Conservation (phyloP, 2,113 vertebrate species). For the Triplophysa siluroides region DNA sequence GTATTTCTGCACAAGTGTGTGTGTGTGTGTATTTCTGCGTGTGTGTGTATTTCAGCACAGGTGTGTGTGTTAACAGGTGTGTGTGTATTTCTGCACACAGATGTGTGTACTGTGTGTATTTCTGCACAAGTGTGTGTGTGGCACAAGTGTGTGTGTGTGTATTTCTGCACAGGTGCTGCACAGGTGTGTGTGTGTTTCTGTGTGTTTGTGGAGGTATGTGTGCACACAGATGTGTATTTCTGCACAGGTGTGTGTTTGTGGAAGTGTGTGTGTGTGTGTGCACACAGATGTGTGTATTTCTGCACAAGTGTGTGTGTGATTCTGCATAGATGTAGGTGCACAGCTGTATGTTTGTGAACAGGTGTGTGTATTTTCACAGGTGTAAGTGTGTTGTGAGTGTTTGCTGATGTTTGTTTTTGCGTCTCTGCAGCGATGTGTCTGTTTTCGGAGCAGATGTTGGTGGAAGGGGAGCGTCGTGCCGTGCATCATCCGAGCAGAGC, state of each 20-base stretch:
- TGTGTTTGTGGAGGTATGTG: background rate
- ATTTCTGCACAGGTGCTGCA: no score
- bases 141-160: no score
- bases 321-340: no score
- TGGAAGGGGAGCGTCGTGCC: slow-evolving; percentile 87
- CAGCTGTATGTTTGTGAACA: background rate
- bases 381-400: slow-evolving; percentile 27
- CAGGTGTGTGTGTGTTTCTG: no score
- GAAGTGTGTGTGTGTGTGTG: background rate
- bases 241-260: no score
- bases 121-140: no score
- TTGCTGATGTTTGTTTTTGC: slow-evolving; percentile 40
- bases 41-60: background rate
- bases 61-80: no score
- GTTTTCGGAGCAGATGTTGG: slow-evolving; percentile 87
- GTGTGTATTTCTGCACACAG: no score
- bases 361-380: background rate
- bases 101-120: no score
- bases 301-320: background rate
- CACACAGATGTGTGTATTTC: no score
- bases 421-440: slow-evolving; percentile 82
- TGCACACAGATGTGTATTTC: no score
- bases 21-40: no score
- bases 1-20: background rate
- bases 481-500: slow-evolving; percentile 85